Evolutionary conservation across 2,888 invertebrate genomes (phyloP).

Genomic region (Acleris cristana): DNA sequence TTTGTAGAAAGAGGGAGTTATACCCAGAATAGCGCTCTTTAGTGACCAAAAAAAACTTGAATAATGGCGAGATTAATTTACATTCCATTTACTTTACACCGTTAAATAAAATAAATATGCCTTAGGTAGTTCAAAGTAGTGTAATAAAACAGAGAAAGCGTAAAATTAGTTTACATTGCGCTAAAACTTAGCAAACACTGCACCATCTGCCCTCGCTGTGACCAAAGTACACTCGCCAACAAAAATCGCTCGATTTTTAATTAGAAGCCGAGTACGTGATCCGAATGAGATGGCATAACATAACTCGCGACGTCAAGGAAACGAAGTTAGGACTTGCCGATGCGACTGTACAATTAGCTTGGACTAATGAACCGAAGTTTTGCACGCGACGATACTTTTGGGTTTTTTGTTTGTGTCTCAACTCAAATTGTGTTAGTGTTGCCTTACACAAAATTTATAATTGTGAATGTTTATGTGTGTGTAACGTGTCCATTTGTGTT

Average conservation of each 20-base stretch:
- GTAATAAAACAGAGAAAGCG: neutral
- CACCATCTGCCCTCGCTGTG: slow-evolving; percentile 38
- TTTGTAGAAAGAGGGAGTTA: too few relatives aligned
- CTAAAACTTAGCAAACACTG: slow-evolving; percentile 11
- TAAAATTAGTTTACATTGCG: neutral
- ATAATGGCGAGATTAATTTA: too few relatives aligned
- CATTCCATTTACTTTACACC: too few relatives aligned
- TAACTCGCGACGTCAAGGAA: slow-evolving; percentile 61
- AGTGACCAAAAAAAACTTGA: too few relatives aligned
- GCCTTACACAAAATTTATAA: neutral
- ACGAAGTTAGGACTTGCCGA: slow-evolving; percentile 70
- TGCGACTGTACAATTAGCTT: slow-evolving; percentile 74
- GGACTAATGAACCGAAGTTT: slow-evolving; percentile 61
- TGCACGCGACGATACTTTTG: slow-evolving; percentile 21
- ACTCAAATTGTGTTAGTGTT: neutral
- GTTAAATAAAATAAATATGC: neutral
- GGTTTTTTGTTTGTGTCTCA: neutral
- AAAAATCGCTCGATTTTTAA: slow-evolving; percentile 82
- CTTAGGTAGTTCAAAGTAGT: neutral
- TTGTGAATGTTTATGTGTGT: neutral
- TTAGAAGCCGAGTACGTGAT: slow-evolving; percentile 76
- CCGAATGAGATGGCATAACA: slow-evolving; percentile 65
- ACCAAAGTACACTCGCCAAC: slow-evolving; percentile 69
- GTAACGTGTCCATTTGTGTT: too few relatives aligned
- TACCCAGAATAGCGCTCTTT: too few relatives aligned